A percentile compares a stretch with the other conserved stretches of the same genome.
Conservation (phyloP, 2,888 invertebrate genomes). For the Mylabris sibirica region DNA sequence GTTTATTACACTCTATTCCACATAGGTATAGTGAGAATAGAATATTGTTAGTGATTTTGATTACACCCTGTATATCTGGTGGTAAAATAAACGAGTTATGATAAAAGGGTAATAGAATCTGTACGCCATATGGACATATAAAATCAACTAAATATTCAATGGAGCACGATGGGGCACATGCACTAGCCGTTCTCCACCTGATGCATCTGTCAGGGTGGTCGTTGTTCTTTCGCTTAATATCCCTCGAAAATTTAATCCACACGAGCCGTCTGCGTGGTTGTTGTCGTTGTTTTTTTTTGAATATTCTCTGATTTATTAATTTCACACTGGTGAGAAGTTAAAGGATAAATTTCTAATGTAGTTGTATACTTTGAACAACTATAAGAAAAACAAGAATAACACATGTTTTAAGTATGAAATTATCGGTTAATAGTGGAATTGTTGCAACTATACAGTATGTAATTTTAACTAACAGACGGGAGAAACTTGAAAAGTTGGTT, state of each 20-base stretch:
- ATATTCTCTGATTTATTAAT: neutral
- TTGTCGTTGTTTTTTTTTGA: neutral
- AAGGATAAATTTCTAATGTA: neutral
- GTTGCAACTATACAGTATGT: neutral
- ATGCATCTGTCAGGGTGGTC: slow-evolving; percentile 29
- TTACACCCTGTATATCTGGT: no score
- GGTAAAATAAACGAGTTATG: neutral
- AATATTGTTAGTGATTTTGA: no score
- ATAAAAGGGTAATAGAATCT: neutral
- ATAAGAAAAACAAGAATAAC: neutral
- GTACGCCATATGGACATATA: slow-evolving; percentile 2
- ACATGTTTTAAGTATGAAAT: slow-evolving; percentile 1
- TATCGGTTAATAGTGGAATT: slow-evolving; percentile 9
- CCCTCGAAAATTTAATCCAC: neutral
- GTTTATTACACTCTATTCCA: no score
- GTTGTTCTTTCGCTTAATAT: neutral
- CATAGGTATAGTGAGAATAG: no score
- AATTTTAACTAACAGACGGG: neutral
- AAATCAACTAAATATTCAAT: neutral
- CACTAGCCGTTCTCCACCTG: slow-evolving; percentile 27
- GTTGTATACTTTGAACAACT: no score
- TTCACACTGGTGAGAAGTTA: neutral
- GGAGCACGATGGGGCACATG: slow-evolving; percentile 28
- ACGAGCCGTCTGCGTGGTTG: slow-evolving; percentile 12
- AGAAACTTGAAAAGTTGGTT: neutral